Evolutionary conservation across 2,797 vertebrate species (phyloP).

Genomic region (Dallia pectoralis): DNA sequence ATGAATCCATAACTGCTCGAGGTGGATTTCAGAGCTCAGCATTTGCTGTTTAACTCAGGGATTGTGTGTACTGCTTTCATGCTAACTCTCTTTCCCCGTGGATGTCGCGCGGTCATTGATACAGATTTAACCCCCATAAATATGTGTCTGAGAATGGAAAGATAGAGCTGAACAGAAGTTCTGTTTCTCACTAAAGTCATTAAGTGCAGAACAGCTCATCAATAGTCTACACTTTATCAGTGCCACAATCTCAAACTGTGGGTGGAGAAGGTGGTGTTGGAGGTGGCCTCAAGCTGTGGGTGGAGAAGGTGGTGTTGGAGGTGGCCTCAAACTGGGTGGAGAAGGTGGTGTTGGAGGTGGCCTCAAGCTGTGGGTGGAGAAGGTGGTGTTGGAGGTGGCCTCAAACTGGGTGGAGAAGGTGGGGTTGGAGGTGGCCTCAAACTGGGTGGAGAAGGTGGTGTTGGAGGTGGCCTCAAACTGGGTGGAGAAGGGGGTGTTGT

Average conservation of each 20-base stretch:
- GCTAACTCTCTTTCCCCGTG: neutral
- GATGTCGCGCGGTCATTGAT: neutral
- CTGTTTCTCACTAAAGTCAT: neutral
- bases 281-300: neutral
- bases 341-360: no score
- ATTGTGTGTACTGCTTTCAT: neutral
- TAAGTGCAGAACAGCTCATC: neutral
- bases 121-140: neutral
- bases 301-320: no score
- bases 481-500: no score
- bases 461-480: neutral
- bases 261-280: no score
- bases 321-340: neutral
- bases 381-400: neutral
- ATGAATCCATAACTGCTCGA: neutral
- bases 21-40: neutral
- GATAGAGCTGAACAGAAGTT: neutral
- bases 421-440: neutral
- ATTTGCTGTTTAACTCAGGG: neutral
- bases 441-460: neutral
- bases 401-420: neutral
- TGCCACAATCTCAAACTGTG: neutral
- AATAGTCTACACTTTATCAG: neutral
- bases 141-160: conserved; percentile 1
- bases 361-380: neutral